phyloP scores from a whole-genome alignment of 2,888 invertebrate genomes.

The Nemotelus pantherinus region DNA sequence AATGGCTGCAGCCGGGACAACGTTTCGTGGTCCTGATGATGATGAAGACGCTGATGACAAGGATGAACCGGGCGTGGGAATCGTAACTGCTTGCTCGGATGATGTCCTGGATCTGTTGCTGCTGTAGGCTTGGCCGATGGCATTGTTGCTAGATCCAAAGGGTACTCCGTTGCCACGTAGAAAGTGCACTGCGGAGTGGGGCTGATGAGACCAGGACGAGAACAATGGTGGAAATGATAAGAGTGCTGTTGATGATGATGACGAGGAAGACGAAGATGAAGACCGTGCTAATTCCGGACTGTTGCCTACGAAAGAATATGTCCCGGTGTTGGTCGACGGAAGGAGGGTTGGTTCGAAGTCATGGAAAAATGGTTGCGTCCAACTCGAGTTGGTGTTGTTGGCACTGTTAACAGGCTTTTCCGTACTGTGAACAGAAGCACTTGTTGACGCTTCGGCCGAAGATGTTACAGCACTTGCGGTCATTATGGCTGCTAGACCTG shows the following conservation, averaged over 20 bases:
- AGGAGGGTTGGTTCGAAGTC: conserved; percentile 4
- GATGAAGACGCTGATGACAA: conserved; percentile 12
- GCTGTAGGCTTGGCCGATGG: background rate
- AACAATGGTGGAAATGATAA: background rate
- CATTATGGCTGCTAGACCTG: conserved; percentile 41
- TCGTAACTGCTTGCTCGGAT: background rate
- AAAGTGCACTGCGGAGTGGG: conserved; percentile 15
- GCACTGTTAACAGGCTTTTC: background rate
- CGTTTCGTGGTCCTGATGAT: background rate
- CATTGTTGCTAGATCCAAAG: background rate
- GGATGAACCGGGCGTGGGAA: background rate
- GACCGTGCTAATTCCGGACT: background rate
- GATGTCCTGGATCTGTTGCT: conserved; percentile 1
- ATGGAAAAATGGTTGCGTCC: background rate
- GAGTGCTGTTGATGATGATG: background rate
- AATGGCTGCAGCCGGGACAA: conserved; percentile 1
- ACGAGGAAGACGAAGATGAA: background rate
- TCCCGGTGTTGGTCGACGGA: background rate
- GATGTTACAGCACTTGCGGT: conserved; percentile 39
- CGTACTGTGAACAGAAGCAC: background rate
- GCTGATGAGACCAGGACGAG: background rate
- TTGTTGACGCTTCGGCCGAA: conserved; percentile 2
- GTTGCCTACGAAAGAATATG: background rate
- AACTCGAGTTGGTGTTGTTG: conserved; percentile 10
- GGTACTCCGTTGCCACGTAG: background rate